Conservation (phyloP, 1,140 invertebrate species). For the Drosophila ambigua region DNA sequence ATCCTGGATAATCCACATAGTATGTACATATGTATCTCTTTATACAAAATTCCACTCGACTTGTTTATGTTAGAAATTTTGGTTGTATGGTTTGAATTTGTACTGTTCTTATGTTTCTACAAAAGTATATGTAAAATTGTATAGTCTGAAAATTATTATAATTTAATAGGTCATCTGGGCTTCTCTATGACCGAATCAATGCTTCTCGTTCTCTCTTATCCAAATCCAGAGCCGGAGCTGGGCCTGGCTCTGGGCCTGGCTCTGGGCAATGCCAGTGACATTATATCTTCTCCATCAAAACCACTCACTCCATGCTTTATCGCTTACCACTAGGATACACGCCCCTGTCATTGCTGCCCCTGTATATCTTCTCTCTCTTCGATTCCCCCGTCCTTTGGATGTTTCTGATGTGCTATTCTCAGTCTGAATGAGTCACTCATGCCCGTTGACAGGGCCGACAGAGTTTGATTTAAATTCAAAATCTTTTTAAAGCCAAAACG, state of each 20-base stretch:
- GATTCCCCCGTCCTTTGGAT: conserved; percentile 10
- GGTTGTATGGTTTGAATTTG: no score
- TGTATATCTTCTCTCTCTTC: not conserved
- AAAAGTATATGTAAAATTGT: no score
- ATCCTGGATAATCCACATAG: no score
- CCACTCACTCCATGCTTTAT: conserved; percentile 43
- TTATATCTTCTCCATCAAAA: conserved; percentile 59
- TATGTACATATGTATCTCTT: no score
- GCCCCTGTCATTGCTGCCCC: not conserved
- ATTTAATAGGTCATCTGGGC: conserved; percentile 31
- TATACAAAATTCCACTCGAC: no score
- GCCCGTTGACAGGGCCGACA: conserved; percentile 70
- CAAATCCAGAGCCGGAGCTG: not conserved
- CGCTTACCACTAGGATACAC: conserved; percentile 33
- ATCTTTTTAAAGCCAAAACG: conserved; percentile 59
- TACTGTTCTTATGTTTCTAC: no score
- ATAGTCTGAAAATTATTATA: not conserved
- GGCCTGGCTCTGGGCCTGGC: no score
- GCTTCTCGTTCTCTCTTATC: conserved; percentile 9
- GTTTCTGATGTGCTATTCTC: conserved; percentile 45
- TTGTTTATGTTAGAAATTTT: no score
- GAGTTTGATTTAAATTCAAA: conserved; percentile 77
- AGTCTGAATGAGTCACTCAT: conserved; percentile 41
- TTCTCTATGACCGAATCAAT: conserved; percentile 42
- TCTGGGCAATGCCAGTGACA: conserved; percentile 44